phyloP scores from a whole-genome alignment of 1,140 invertebrate species.

The Brachionus rotundiformis region DNA sequence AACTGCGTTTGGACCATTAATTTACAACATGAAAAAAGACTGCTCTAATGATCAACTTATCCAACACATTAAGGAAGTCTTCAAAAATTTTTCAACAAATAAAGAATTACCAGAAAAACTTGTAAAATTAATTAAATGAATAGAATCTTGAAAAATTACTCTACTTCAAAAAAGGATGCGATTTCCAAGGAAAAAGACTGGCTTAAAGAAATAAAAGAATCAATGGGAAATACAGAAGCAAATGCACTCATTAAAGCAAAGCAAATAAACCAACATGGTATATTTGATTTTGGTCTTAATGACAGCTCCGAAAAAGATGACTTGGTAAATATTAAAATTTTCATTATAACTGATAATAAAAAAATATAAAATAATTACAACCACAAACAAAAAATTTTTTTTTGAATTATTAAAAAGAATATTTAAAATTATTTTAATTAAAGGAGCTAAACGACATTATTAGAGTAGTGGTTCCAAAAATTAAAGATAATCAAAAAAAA shows the following conservation, averaged over 20 bases:
- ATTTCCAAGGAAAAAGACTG: constrained; percentile 54
- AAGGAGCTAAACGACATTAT: constrained; percentile 53
- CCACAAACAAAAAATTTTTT: no score
- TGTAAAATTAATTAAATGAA: no score
- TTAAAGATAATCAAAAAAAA: neutral
- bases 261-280: constrained; percentile 57
- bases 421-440: no score
- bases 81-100: neutral
- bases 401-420: no score
- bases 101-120: constrained; percentile 19
- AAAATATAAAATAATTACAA: no score
- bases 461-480: constrained; percentile 53
- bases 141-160: no score
- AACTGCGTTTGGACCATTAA: neutral
- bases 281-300: constrained; percentile 56
- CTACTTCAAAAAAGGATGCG: constrained; percentile 1
- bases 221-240: constrained; percentile 57
- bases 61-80: neutral
- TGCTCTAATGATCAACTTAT: constrained; percentile 6
- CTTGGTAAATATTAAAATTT: neutral
- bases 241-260: constrained; percentile 58
- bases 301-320: neutral
- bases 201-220: constrained; percentile 57
- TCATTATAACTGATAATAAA: no score
- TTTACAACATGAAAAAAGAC: neutral